phyloP scores from a whole-genome alignment of 2,113 vertebrate species.

The Atlantisia rogersi region DNA sequence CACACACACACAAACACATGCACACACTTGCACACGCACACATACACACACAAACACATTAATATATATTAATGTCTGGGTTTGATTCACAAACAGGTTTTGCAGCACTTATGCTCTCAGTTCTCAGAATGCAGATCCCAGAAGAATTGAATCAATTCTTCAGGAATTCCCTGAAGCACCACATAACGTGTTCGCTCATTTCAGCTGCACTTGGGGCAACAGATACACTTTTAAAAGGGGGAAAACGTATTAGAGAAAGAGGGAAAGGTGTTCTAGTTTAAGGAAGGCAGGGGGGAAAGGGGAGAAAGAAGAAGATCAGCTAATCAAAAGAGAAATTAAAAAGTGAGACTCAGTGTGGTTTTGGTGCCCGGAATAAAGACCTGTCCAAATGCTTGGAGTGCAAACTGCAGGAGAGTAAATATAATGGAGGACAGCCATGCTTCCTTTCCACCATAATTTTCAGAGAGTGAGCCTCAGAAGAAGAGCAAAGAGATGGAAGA shows the following conservation, averaged over 20 bases:
- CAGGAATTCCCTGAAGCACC: constrained; percentile 43
- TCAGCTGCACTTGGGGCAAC: constrained; percentile 23
- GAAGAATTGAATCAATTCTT: constrained; percentile 57
- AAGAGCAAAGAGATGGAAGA: not conserved
- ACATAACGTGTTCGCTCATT: constrained; percentile 27
- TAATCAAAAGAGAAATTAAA: constrained; percentile 13
- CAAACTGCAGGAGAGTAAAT: not conserved
- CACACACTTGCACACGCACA: too few relatives aligned
- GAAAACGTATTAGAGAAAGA: not conserved
- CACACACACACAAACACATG: too few relatives aligned
- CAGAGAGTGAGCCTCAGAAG: not conserved
- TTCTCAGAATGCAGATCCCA: constrained; percentile 57
- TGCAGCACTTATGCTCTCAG: constrained; percentile 4
- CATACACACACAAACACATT: not conserved
- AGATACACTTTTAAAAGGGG: constrained; percentile 27
- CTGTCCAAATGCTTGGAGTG: not conserved
- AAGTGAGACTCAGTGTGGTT: not conserved
- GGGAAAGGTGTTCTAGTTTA: not conserved
- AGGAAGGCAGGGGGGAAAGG: not conserved
- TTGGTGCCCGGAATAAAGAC: not conserved
- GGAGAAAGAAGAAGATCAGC: not conserved
- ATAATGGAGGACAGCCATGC: not conserved
- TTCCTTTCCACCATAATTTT: not conserved
- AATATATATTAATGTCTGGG: constrained; percentile 12
- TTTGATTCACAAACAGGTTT: constrained; percentile 64